Conservation (phyloP, 92 coral and sea anemone genomes). For the Parazoanthus swiftii region DNA sequence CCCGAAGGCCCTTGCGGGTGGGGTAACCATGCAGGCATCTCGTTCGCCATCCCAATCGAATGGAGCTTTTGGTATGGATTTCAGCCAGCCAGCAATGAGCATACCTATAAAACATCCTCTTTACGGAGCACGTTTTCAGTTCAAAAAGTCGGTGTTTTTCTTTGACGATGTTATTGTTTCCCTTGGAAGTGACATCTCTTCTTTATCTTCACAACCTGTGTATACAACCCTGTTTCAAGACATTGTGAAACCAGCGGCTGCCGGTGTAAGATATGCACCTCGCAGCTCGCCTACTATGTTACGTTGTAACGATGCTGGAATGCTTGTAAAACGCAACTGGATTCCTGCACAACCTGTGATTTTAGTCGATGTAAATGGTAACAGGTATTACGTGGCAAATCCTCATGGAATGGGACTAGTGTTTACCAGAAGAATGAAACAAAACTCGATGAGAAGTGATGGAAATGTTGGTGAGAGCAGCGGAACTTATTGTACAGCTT, state of each 20-base stretch:
- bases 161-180: conserved; percentile 37
- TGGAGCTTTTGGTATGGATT: conserved; percentile 56
- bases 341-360: conserved; percentile 10
- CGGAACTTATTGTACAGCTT: conserved; percentile 30
- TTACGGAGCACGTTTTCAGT: conserved; percentile 23
- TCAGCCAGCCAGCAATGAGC: conserved; percentile 14
- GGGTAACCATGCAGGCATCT: conserved; percentile 32
- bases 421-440: conserved; percentile 20
- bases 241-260: background rate
- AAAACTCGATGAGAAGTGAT: conserved; percentile 19
- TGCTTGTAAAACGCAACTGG: conserved; percentile 6
- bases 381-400: conserved; percentile 23
- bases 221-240: conserved; percentile 27
- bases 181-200: conserved; percentile 43
- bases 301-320: conserved; percentile 34
- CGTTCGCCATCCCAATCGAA: conserved; percentile 17
- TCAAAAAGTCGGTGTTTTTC: conserved; percentile 55
- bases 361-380: conserved; percentile 30
- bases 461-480: conserved; percentile 15
- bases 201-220: conserved; percentile 9
- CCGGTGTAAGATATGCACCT: background rate
- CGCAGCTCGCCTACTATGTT: background rate
- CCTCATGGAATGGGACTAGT: conserved; percentile 18
- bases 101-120: conserved; percentile 27
- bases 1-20: conserved; percentile 47